Base-by-base conservation (phyloP, 2,888 invertebrate species). In the Pandemis corylana region DNA sequence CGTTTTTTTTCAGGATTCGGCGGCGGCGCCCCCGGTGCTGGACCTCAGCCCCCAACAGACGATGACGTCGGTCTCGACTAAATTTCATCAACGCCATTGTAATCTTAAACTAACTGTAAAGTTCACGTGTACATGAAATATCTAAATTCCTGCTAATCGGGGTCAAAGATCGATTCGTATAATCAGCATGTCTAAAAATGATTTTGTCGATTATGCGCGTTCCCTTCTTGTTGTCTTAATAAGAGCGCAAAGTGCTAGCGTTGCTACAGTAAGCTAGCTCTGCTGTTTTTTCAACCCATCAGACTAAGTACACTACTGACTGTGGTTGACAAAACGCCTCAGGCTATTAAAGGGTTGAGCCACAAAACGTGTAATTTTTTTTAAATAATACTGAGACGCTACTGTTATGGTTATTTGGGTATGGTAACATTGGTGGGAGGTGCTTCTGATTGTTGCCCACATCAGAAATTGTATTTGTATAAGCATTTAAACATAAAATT, bases 21-120 rank as follows among this genome's bases (percentile, higher is more conserved):
- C 15, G 89, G 87, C 13, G 84, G 83, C 56, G 85, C 79, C 12
- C 89, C 82, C 74, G 87, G 80, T 70, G 83, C 82, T 71, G 89
- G 81, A 72, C 84, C 80, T 72, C 88, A 92, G 36, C 89, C 93
- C 63, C 89, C 92, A 64, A 86, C 93, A 1, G 95, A 95, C 76
- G 96, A 96, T 71, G 96, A 96, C 81, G 96, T 96, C 72, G 96
- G 96, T 70, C 95, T 96, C 62, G 96, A 96, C 86, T 96, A 96
- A 84, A 53, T 28, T 46, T n/a, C 61, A 15, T 20, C 15, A 51
- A 65, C 44, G 49, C 53, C 66, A 68, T 64, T 56, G 36, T 28
- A 64, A 64, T 59, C 9, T 41, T 28, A 61, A 41, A 72, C 15
- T 56, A 20, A 56, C 28, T 67, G 63, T 71, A 62, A 49, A 28